Percentiles rank a stretch among this genome's conserved stretches.
Conservation (phyloP, 1,140 invertebrate species). For the Orius insidiosus region DNA sequence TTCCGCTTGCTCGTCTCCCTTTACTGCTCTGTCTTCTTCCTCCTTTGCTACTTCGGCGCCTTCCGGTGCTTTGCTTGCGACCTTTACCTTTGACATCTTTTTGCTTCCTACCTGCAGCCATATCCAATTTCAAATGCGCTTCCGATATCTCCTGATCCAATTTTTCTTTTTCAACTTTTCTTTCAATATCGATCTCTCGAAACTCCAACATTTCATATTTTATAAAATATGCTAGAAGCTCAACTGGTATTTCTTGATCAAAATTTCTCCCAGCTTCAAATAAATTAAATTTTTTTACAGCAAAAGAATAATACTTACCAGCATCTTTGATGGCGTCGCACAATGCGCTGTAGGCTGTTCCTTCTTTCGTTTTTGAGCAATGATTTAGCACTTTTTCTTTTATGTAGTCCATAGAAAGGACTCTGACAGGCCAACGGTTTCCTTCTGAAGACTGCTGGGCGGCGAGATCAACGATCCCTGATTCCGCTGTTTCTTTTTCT, state of each 20-base stretch:
- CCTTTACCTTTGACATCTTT: neutral
- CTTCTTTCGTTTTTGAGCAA: neutral
- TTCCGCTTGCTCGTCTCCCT: constrained; percentile 1
- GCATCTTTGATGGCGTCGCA: constrained; percentile 2
- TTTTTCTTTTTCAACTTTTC: neutral
- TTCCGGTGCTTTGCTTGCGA: neutral
- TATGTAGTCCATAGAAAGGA: constrained; percentile 5
- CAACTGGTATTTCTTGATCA: constrained; percentile 3
- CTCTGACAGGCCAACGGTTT: constrained; percentile 3
- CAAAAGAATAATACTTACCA: neutral
- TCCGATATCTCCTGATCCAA: too few species aligned
- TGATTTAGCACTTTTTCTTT: constrained; percentile 6
- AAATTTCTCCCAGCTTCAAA: constrained; percentile 5
- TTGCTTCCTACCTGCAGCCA: neutral
- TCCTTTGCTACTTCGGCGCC: neutral
- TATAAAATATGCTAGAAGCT: constrained; percentile 3
- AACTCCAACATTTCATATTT: constrained; percentile 6
- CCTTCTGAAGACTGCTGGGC: neutral
- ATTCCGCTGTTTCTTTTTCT: neutral
- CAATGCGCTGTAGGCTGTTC: neutral
- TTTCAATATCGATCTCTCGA: neutral
- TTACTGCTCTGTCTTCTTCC: neutral
- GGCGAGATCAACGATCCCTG: neutral
- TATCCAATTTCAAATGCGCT: too few species aligned
- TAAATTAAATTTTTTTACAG: neutral